Base-by-base conservation (phyloP, 2,888 invertebrate genomes). In the Cynaeus angustus region DNA sequence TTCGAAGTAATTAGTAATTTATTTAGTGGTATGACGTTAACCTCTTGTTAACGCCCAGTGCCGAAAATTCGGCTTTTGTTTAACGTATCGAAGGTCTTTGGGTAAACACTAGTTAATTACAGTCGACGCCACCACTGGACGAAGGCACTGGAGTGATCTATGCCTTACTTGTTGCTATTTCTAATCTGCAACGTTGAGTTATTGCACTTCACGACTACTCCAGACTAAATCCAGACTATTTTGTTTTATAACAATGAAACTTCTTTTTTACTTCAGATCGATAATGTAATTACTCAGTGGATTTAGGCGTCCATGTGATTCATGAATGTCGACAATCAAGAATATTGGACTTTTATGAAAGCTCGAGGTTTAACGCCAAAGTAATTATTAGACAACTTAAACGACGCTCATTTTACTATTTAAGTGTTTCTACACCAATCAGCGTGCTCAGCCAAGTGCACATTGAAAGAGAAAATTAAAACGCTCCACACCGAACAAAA, bases 41-140 rank as follows among this genome's bases (percentile, higher is more conserved):
- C 26, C 30, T 13, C 2, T 9, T 6, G 33, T 28, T 28, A 26
- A 50, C 26, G 10, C 43, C 37, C 13, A 13, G 68, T 43, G 68
- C 38, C 56, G 68, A 68, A 55, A 62, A n/a, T 28, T 55, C 53
- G 37, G 30, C 48, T 62, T 48, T 50, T 62, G 62, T 62, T 67
- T 74, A 72, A 74, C 70, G 70, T 72, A 72, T 74, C 59, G 71
- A 59, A 71, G 72, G 70, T 70, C 70, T 74, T 72, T 72, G 74
- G 67, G 70, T 67, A 70, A 72, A 73, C 72, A 72, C 68, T 65
- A 58, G 66, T 74, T 74, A 74, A 74, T 74, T 74, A 74, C 72
- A 61, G 61, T 33, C 58, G 68, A 65, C 70, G 68, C 71, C 71
- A 43, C 71, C 45, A 64, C 52, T 68, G 74, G 72, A 71, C 72